A percentile compares a stretch with the other conserved stretches of the same genome.
phyloP scores from a whole-genome alignment of 2,797 vertebrate species.

The Anguilla pacifica region DNA sequence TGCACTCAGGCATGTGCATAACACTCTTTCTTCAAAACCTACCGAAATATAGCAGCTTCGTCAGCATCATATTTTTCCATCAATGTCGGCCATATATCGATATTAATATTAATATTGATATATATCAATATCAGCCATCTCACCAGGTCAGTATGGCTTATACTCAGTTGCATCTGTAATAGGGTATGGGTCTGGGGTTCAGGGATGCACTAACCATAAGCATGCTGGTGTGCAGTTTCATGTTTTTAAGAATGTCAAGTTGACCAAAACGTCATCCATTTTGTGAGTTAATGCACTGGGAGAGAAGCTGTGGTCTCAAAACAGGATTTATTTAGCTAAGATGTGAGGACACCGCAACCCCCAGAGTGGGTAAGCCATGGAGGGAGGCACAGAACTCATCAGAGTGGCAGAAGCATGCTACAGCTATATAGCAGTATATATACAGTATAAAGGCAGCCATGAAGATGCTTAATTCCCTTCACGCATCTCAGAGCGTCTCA shows the following conservation, averaged over 20 bases:
- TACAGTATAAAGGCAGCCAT: not conserved
- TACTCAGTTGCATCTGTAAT: conserved; percentile 9
- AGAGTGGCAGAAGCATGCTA: not conserved
- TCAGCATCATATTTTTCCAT: not conserved
- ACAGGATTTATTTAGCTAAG: not conserved
- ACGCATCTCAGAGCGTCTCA: not conserved
- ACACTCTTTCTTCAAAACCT: not conserved
- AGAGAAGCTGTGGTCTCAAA: not conserved
- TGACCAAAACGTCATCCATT: not conserved
- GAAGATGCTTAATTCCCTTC: not conserved
- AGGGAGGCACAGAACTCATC: not conserved
- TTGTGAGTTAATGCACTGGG: not conserved
- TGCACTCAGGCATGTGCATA: not conserved
- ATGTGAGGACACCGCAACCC: not conserved
- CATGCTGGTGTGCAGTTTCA: not conserved
- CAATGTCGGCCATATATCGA: not conserved
- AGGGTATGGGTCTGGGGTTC: not conserved
- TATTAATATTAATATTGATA: not conserved
- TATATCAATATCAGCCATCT: not conserved
- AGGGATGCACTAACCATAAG: not conserved
- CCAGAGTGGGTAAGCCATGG: not conserved
- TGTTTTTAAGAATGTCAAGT: not conserved
- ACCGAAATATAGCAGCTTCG: conserved; percentile 6
- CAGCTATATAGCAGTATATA: no score
- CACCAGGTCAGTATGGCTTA: conserved; percentile 18